Evolutionary conservation across 2,888 invertebrate genomes (phyloP), one percentile per base, ranked within the genome.

Genomic region (Prionchulus punctatus): DNA sequence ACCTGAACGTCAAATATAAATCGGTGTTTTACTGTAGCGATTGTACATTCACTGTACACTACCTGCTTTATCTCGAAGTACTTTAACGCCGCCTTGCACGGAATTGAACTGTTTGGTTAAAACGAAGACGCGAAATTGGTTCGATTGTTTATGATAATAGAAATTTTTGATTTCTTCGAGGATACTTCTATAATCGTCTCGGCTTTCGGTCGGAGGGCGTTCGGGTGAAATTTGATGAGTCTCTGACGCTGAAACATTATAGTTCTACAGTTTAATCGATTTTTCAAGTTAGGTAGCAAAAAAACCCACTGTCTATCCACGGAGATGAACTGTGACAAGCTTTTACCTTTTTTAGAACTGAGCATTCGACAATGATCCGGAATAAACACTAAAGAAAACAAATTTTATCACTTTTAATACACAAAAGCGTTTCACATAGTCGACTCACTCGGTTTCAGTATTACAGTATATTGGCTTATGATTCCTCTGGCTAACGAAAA

Each of bases 71-170:
- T 3, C 3, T 12, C 30, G 26, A 7, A 49, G 23, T 28, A 49
- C 15, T 26, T 49, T 49, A 4, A 7, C 50, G 7, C 28, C 12
- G 26, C 50, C 50, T 28, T 49, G 50, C 4, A 49, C 50, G 15
- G 28, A 26, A 49, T 49, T 49, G 30, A n/a, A 49, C 21, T 49
- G 28, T 28, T 49, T 49, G 45, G 45, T 23, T 23, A 45, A 45
- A 12, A 23, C 45, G 45, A 45, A 45, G 4, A 23, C 45, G 12
- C 45, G 45, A 23, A 45, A 45, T 23, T 45, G 45, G 23, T 45
- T 45, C 23, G 12, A 23, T 23, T 45, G 45, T 23, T 45, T 45
- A 23, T 23, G 23, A 45, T n/a, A n/a, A 23, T 12, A 45, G 23
- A 45, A 45, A 23, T 23, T 45, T 45, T 45, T 45, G 12, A 45